phyloP scores from a whole-genome alignment of 2,797 vertebrate species.

The Oryzias sinensis region DNA sequence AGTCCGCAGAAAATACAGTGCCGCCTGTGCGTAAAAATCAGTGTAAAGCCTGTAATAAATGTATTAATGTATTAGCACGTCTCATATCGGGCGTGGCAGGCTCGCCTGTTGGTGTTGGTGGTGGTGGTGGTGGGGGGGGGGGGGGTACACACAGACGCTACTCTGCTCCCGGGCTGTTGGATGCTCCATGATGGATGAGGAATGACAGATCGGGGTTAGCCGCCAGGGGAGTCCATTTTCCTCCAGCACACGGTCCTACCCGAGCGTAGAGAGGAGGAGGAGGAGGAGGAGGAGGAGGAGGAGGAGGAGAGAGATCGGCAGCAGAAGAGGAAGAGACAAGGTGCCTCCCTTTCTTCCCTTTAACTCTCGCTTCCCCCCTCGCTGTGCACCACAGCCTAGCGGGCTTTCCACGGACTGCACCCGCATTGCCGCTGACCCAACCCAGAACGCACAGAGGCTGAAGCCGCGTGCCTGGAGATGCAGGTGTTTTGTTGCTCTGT shows the following conservation, averaged over 20 bases:
- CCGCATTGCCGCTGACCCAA: constrained; percentile 68
- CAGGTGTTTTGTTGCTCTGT: constrained; percentile 24
- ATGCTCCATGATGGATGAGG: constrained; percentile 80
- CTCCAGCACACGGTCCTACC: constrained; percentile 44
- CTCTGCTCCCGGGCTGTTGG: constrained; percentile 52
- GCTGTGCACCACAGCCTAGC: constrained; percentile 48
- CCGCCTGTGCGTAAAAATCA: constrained; percentile 49
- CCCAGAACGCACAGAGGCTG: constrained; percentile 40
- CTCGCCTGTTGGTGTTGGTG: constrained; percentile 45
- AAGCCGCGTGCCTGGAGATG: constrained; percentile 20
- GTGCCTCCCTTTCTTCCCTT: constrained; percentile 31
- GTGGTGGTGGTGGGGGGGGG: constrained; percentile 5
- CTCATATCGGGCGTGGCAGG: constrained; percentile 65
- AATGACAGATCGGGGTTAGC: constrained; percentile 87
- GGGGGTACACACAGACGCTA: constrained; percentile 35
- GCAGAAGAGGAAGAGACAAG: constrained; percentile 44
- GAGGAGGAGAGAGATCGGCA: constrained; percentile 37
- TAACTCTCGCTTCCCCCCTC: constrained; percentile 42
- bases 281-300: constrained; percentile 35
- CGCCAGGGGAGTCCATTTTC: constrained; percentile 78
- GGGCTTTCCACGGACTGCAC: constrained; percentile 57
- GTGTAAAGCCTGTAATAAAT: constrained; percentile 37
- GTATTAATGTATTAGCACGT: constrained; percentile 58
- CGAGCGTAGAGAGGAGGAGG: constrained; percentile 15
- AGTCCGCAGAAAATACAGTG: constrained; percentile 25